These are phyloP conservation scores for Stichopus chloronotus DNA, from an alignment of 35 echinoderm and acorn worm species.

Conservation along the genomic window DNA sequence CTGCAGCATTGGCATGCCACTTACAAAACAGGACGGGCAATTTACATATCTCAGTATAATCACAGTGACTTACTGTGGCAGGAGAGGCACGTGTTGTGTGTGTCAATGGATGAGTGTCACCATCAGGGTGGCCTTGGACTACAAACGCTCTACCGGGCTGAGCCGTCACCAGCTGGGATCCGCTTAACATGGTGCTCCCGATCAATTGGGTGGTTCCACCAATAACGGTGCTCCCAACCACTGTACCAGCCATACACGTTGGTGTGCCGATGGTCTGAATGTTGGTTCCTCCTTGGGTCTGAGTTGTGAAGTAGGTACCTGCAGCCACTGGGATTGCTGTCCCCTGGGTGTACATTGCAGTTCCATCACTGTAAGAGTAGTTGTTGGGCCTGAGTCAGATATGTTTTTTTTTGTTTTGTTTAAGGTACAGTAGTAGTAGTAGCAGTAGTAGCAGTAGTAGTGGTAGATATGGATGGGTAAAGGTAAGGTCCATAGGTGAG, in stretches of 20 bases:
- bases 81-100: slow-evolving; percentile 98
- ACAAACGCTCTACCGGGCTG: slow-evolving; percentile 90
- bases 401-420: slow-evolving; percentile 27
- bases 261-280: slow-evolving; percentile 86
- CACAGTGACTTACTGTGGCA: slow-evolving; percentile 85
- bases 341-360: slow-evolving; percentile 94
- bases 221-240: slow-evolving; percentile 67
- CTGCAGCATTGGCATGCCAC: too few species aligned
- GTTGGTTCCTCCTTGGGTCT: slow-evolving; percentile 59
- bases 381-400: slow-evolving; percentile 94
- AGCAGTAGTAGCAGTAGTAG: slow-evolving; percentile 63
- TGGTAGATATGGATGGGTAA: slow-evolving; percentile 49
- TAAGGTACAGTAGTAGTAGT: slow-evolving; percentile 49
- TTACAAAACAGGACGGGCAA: too few species aligned
- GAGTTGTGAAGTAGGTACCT: slow-evolving; percentile 79
- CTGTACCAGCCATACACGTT: slow-evolving; percentile 56
- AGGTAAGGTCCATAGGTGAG: slow-evolving; percentile 65
- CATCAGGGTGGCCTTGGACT: slow-evolving; percentile 88
- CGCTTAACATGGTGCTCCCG: slow-evolving; percentile 71
- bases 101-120: slow-evolving; percentile 85
- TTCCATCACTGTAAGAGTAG: slow-evolving; percentile 99
- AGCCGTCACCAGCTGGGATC: slow-evolving; percentile 81
- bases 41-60: background rate
- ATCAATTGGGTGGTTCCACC: slow-evolving; percentile 67
- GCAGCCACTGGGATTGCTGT: slow-evolving; percentile 72